phyloP scores from a whole-genome alignment of 37 sponge, comb jelly and placozoan genomes.

The Crambe crambe region DNA sequence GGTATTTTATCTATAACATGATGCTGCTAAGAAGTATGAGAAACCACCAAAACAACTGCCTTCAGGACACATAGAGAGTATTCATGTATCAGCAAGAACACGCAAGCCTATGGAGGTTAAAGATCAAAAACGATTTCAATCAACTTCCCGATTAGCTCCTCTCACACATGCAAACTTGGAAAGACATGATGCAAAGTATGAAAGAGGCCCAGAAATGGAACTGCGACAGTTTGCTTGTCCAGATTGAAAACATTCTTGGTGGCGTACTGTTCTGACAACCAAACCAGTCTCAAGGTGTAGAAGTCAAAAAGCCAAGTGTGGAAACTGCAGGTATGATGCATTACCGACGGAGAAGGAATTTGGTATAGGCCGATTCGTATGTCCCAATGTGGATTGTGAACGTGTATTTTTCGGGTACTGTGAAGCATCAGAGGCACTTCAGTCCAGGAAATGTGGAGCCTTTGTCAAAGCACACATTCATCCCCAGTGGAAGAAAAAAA shows the following conservation, averaged over 20 bases:
- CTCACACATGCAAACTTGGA: neutral
- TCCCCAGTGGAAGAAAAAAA: neutral
- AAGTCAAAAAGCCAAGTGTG: neutral
- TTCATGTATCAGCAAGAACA: neutral
- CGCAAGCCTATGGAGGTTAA: neutral
- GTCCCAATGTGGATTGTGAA: neutral
- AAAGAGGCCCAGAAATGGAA: neutral
- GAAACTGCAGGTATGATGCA: conserved; percentile 2
- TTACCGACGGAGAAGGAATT: conserved; percentile 6
- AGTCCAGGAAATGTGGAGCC: neutral
- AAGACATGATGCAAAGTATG: neutral
- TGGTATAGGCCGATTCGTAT: conserved; percentile 13
- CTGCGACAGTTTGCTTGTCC: conserved; percentile 13
- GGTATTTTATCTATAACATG: neutral
- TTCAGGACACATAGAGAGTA: neutral
- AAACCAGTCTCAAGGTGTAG: conserved; percentile 13
- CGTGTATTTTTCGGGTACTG: conserved; percentile 1
- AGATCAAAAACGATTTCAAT: neutral
- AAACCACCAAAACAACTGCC: neutral
- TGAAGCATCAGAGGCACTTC: neutral
- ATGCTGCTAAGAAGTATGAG: conserved; percentile 3
- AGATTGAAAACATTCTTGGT: neutral
- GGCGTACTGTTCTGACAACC: conserved; percentile 6
- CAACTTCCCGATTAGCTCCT: neutral
- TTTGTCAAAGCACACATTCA: conserved; percentile 5